Evolutionary conservation across 2,888 invertebrate species (phyloP).

Genomic region (Heliothis peltigera): DNA sequence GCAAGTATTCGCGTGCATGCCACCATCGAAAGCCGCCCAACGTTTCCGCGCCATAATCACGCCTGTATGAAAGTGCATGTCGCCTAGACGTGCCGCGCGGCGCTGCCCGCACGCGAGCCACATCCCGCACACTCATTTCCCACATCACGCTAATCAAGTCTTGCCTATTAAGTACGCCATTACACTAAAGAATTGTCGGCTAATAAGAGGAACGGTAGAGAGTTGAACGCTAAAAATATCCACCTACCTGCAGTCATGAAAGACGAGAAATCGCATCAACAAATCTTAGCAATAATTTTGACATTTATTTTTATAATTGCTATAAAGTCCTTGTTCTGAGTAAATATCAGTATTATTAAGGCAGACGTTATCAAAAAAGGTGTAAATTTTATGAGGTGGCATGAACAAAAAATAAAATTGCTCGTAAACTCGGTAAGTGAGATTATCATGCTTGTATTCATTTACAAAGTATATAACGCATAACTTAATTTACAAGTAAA

Average conservation of each 20-base stretch:
- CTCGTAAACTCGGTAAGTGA: constrained; percentile 30
- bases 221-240: constrained; percentile 55
- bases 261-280: constrained; percentile 46
- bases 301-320: constrained; percentile 1
- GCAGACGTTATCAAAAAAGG: constrained; percentile 23
- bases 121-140: constrained; percentile 70
- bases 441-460: constrained; percentile 10
- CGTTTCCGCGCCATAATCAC: constrained; percentile 71
- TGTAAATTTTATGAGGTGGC: constrained; percentile 34
- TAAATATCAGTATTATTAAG: constrained; percentile 14
- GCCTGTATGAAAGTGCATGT: constrained; percentile 67
- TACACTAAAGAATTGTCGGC: constrained; percentile 68
- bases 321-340: not conserved
- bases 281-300: not conserved
- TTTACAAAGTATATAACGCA: constrained; percentile 1
- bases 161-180: constrained; percentile 68
- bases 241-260: constrained; percentile 22
- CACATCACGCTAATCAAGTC: constrained; percentile 64
- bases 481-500: constrained; percentile 15
- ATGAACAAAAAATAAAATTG: constrained; percentile 26
- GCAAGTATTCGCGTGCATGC: constrained; percentile 68
- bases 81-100: constrained; percentile 50
- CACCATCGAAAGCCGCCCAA: constrained; percentile 67
- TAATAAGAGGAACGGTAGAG: constrained; percentile 60
- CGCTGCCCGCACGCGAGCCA: constrained; percentile 48